Conservation (phyloP, 64 coral and sea anemone genomes). For the Stichodactyla helianthus region DNA sequence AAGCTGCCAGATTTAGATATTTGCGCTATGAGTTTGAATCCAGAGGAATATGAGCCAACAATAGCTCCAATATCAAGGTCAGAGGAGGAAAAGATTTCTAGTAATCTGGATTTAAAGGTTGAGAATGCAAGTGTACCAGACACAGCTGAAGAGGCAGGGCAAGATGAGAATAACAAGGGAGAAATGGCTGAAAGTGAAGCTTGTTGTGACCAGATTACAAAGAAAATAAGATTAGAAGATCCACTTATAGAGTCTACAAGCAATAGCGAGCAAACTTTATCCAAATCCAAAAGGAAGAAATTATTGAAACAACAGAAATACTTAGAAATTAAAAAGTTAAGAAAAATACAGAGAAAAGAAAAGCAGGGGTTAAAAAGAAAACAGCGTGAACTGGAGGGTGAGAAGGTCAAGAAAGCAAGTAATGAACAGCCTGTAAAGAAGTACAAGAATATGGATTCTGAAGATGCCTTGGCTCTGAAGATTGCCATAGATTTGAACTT, state of each 20-base stretch:
- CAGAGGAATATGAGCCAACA: background rate
- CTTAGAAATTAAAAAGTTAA: slow-evolving; percentile 55
- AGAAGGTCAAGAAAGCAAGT: background rate
- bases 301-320: slow-evolving; percentile 61
- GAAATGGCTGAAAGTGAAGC: background rate
- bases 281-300: slow-evolving; percentile 74
- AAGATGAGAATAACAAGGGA: background rate
- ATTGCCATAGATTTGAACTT: slow-evolving; percentile 78
- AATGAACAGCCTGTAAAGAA: slow-evolving; percentile 30
- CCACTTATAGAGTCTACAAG: background rate
- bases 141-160: background rate
- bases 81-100: background rate
- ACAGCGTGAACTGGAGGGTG: slow-evolving; percentile 6
- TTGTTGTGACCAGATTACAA: background rate
- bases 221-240: background rate
- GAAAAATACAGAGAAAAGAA: slow-evolving; percentile 60
- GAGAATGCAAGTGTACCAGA: background rate
- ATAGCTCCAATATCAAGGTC: background rate
- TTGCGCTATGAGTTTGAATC: background rate
- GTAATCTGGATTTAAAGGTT: background rate
- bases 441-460: slow-evolving; percentile 57
- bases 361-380: slow-evolving; percentile 37
- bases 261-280: slow-evolving; percentile 4
- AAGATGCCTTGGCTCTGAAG: slow-evolving; percentile 58
- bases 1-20: background rate